Evolutionary conservation across 2,888 invertebrate genomes (phyloP).

Genomic region (Hyalella azteca): DNA sequence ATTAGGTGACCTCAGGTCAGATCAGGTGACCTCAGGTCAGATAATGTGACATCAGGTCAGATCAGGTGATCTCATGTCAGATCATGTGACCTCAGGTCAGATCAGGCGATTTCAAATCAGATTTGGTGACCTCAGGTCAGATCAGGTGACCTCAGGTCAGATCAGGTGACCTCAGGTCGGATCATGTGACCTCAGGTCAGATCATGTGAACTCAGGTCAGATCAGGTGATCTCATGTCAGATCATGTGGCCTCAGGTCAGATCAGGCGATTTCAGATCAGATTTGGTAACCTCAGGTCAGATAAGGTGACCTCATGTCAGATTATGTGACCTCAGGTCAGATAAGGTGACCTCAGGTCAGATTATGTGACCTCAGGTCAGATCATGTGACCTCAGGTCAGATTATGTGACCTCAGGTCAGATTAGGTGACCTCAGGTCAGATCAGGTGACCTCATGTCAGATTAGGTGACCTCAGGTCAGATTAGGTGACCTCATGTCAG

Average conservation of each 20-base stretch:
- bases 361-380: neutral
- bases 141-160: neutral
- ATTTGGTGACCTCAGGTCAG: neutral
- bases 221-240: neutral
- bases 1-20: neutral
- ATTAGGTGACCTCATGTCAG: too few species aligned
- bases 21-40: neutral
- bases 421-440: neutral
- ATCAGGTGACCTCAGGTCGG: neutral
- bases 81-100: neutral
- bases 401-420: neutral
- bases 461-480: too few species aligned
- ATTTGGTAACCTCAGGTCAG: too few species aligned
- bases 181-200: neutral
- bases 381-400: neutral
- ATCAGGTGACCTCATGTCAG: neutral
- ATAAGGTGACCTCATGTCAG: neutral
- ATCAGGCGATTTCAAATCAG: neutral
- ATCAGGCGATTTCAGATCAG: too few species aligned
- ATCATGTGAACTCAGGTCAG: neutral
- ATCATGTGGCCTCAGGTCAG: neutral
- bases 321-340: neutral
- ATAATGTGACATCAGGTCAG: neutral
- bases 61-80: neutral
- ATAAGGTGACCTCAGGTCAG: neutral